Base-by-base conservation (phyloP, 1,140 invertebrate species). In the Lepidurus packardi region DNA sequence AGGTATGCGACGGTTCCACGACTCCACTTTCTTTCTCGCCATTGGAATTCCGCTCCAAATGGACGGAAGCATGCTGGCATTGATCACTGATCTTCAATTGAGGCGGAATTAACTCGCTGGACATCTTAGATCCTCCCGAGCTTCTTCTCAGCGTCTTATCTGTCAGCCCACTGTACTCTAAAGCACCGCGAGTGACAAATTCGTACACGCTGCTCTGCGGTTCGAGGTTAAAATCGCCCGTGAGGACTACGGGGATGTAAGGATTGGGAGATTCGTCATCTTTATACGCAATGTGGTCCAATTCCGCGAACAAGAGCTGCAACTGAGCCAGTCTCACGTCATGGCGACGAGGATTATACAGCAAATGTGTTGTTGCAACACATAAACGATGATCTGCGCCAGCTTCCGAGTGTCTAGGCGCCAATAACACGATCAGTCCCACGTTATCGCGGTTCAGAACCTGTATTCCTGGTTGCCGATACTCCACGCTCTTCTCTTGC, bases 281-380 rank as follows among this genome's bases (percentile, higher is more conserved):
- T 80, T 85, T 81, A 82, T 88, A 93, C n/a, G 93, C 88, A 79
- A 95, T 88, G 80, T 90, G 87, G 79, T 95, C 92, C 11, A 98
- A 86, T 85, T 96, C 94, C 1, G 92, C 90, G 16, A 98, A 85
- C 5, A 98, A 84, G 53, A 94, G 82, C 82, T 92, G 89, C 25
- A 90, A 86, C 85, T 98, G 97, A 0, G 93, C 95, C 21, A 97
- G 86, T 82, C 95, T 90, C 0, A 98, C 90, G 85, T 98, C 96
- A 34, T 92, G 90, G 42, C 96, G 85, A 82, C 87, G 90, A 0
- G 94, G 94, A 88, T 98, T 98, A 83, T 93, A 98, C 7, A 98
- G 85, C n/a, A 98, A 86, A 86, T 98, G 97, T 0, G 96, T 98
- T 5, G 94, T 98, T 7, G 94, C 94, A 0, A 98, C 88, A 42